Evolutionary conservation across 2,888 invertebrate genomes (phyloP).

Genomic region (Rhabditoides inermis): DNA sequence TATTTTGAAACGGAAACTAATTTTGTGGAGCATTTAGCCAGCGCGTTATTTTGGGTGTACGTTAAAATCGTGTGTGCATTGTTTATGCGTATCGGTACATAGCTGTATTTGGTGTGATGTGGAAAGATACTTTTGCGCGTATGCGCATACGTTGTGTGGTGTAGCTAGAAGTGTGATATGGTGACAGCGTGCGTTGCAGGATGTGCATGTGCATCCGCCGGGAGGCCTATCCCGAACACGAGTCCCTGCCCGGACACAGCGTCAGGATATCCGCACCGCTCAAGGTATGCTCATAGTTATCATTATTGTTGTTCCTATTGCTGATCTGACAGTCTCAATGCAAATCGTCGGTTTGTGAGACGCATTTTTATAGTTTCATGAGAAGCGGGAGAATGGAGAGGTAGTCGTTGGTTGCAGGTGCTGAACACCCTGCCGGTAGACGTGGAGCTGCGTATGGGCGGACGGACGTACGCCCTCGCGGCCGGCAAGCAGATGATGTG

Average conservation of each 20-base stretch:
- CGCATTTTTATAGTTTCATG: no score
- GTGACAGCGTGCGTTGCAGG: constrained; percentile 59
- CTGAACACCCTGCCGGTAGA: constrained; percentile 75
- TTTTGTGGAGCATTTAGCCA: background rate
- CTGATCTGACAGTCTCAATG: no score
- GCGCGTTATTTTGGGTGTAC: no score
- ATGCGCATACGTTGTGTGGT: no score
- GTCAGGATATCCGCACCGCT: constrained; percentile 77
- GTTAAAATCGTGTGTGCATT: no score
- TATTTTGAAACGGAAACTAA: no score
- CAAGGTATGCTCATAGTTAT: no score
- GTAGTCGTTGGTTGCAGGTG: constrained; percentile 51
- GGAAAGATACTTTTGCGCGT: background rate
- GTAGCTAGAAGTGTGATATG: no score
- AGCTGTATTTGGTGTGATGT: no score
- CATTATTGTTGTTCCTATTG: no score
- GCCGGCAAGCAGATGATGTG: constrained; percentile 56
- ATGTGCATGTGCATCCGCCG: constrained; percentile 73
- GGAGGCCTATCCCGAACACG: constrained; percentile 61
- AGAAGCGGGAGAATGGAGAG: background rate
- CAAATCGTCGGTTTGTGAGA: no score
- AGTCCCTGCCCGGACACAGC: constrained; percentile 72
- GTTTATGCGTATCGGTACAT: no score
- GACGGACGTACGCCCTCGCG: constrained; percentile 49
- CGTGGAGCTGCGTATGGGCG: constrained; percentile 51